These are phyloP conservation scores for Pontoporia blainvillei DNA, from an alignment of 2,113 vertebrate genomes.

Conservation along the genomic window DNA sequence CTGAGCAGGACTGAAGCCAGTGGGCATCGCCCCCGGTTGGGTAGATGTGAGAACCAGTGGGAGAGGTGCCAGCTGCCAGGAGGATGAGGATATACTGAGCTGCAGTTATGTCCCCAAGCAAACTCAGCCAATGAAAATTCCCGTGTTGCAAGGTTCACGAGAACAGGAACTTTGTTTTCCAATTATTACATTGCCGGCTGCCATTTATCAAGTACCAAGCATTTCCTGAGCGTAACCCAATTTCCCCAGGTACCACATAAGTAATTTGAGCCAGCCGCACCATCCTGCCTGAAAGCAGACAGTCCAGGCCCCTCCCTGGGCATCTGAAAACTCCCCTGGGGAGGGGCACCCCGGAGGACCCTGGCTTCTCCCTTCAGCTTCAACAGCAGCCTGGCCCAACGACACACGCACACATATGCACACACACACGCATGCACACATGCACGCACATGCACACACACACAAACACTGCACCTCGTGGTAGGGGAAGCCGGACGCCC, in stretches of 20 bases:
- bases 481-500: background rate
- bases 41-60: background rate
- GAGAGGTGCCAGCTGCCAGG: fast-evolving
- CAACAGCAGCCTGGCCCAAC: background rate
- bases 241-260: background rate
- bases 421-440: fast-evolving
- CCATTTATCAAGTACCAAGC: background rate
- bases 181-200: fast-evolving
- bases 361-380: background rate
- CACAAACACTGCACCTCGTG: background rate
- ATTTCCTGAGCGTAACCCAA: background rate
- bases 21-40: background rate
- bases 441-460: fast-evolving
- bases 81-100: no score
- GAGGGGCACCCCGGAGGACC: background rate
- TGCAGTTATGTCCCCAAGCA: background rate
- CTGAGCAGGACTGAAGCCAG: background rate
- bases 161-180: no score
- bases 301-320: background rate
- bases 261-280: background rate
- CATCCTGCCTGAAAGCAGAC: background rate
- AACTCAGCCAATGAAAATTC: fast-evolving
- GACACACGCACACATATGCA: background rate
- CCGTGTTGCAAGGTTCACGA: fast-evolving
- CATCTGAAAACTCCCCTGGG: background rate